Conservation (phyloP, 92 coral and sea anemone genomes). For the Porites rus region DNA sequence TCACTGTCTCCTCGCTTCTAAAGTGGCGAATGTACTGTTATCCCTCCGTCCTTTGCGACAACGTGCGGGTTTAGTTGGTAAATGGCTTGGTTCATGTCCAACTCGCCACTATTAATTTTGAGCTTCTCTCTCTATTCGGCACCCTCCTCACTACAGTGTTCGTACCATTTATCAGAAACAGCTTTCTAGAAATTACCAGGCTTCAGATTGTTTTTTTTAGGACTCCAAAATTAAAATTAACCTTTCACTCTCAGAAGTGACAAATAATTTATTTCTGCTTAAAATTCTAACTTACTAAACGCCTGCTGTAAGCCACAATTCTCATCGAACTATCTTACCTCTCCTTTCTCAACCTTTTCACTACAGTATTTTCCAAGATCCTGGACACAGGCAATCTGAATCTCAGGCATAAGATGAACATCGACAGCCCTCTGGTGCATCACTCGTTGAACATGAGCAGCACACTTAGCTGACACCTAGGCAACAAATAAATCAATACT, state of each 20-base stretch:
- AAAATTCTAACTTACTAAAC: not conserved
- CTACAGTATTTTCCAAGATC: constrained; percentile 85
- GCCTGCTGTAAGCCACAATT: not conserved
- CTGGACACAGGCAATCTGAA: constrained; percentile 75
- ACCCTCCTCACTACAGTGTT: too few relatives aligned
- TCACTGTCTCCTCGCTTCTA: too few relatives aligned
- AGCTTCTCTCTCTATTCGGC: too few relatives aligned
- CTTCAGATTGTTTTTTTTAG: constrained; percentile 1
- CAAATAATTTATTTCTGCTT: not conserved
- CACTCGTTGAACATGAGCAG: constrained; percentile 79
- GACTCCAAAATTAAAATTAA: constrained; percentile 1
- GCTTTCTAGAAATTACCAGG: constrained; percentile 1
- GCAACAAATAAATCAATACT: not conserved
- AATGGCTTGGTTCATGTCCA: too few relatives aligned
- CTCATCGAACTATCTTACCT: constrained; percentile 42
- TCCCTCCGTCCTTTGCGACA: too few relatives aligned
- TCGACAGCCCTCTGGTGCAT: constrained; percentile 97
- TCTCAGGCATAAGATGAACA: constrained; percentile 88
- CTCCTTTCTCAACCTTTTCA: constrained; percentile 75
- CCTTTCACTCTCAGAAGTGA: constrained; percentile 11
- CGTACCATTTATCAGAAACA: not conserved
- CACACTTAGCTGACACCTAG: constrained; percentile 77
- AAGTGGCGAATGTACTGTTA: too few relatives aligned
- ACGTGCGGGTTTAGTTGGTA: too few relatives aligned
- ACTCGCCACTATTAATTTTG: too few relatives aligned